These are phyloP conservation scores for Otocyon megalotis DNA, from an alignment of 2,113 vertebrate genomes.

Conservation along the genomic window DNA sequence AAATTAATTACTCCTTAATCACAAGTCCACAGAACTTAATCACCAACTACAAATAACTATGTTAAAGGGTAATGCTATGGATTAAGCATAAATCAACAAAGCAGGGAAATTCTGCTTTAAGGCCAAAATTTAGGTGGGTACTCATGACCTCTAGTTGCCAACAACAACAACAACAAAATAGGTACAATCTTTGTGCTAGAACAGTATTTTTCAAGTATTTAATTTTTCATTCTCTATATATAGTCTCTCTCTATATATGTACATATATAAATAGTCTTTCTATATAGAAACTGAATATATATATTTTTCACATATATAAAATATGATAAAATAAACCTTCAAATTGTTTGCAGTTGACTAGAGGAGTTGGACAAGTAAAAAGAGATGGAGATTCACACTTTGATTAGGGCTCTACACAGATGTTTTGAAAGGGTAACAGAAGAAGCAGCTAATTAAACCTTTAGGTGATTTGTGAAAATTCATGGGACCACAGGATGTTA, in stretches of 20 bases:
- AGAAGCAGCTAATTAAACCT: not conserved
- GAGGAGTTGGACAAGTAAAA: not conserved
- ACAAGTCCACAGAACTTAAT: conserved; percentile 52
- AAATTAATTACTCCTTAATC: conserved; percentile 77
- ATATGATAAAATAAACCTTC: not conserved
- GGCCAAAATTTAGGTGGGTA: conserved; percentile 60
- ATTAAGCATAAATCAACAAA: conserved; percentile 74
- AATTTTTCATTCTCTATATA: not conserved
- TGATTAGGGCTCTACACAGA: not conserved
- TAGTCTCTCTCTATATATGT: not conserved
- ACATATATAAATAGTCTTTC: not conserved
- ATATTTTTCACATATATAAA: not conserved
- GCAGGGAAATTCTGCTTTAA: conserved; percentile 50
- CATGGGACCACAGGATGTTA: not conserved
- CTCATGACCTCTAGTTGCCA: conserved; percentile 31
- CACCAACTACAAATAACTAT: conserved; percentile 69
- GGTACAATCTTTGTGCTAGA: not conserved
- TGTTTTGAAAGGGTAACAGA: not conserved
- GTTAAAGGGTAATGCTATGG: conserved; percentile 72
- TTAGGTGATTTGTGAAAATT: not conserved
- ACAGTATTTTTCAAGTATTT: conserved; percentile 24
- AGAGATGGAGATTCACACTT: not conserved
- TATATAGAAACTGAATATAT: not conserved
- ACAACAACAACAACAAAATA: conserved; percentile 44
- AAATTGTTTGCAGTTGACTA: not conserved